A percentile compares a stretch with the other conserved stretches of the same genome.
Evolutionary conservation across 2,888 invertebrate genomes (phyloP).

Genomic region (Steinernema scapterisci): DNA sequence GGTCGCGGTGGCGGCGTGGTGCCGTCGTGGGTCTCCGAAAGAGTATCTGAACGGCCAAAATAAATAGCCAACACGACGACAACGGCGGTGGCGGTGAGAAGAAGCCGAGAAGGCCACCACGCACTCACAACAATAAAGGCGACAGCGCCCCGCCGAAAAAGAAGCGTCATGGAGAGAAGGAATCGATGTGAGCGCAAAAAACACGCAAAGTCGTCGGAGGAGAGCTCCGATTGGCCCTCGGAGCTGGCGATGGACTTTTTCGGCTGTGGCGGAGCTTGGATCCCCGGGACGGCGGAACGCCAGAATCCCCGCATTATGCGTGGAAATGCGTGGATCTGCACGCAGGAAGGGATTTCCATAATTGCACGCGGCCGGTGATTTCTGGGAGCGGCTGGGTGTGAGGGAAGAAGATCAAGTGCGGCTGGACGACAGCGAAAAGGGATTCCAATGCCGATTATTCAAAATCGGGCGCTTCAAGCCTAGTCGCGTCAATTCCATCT

Average conservation of each 20-base stretch:
- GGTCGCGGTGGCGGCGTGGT: too few species aligned
- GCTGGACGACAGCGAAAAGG: background rate
- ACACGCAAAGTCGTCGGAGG: conserved; percentile 14
- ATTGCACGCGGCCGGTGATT: conserved; percentile 5
- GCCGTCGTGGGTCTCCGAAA: background rate
- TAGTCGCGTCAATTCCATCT: background rate
- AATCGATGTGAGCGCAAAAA: conserved; percentile 26
- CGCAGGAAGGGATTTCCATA: conserved; percentile 5
- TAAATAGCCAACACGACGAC: conserved; percentile 4
- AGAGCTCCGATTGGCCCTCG: conserved; percentile 5
- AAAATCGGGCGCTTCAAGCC: conserved; percentile 9
- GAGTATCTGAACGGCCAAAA: conserved; percentile 14
- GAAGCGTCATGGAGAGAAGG: conserved; percentile 17
- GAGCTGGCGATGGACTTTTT: background rate
- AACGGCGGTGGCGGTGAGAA: conserved; percentile 11
- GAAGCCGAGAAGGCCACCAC: conserved; percentile 23
- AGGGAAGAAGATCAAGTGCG: conserved; percentile 1
- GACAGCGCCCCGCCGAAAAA: conserved; percentile 21
- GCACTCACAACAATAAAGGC: conserved; percentile 20
- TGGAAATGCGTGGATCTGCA: background rate
- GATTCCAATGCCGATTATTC: background rate
- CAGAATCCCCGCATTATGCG: background rate
- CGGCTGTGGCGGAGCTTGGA: background rate
- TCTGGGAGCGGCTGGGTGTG: background rate
- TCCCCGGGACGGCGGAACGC: background rate